A percentile compares a stretch with the other conserved stretches of the same genome.
phyloP scores from a whole-genome alignment of 2,797 vertebrate species.

The Gymnocypris eckloni region DNA sequence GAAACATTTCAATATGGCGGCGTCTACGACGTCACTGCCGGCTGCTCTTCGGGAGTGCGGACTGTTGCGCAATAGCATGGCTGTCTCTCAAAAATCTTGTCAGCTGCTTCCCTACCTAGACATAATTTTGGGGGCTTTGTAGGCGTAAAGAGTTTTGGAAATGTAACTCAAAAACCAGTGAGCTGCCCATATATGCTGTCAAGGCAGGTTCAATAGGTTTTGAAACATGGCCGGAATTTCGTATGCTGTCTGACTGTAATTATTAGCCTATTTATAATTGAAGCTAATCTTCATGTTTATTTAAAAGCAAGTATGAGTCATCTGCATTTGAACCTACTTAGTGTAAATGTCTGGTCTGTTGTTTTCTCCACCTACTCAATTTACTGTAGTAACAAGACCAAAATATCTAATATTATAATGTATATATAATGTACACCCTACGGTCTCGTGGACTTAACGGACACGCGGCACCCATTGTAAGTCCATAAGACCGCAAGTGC shows the following conservation, averaged over 20 bases:
- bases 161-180: neutral
- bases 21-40: constrained; percentile 83
- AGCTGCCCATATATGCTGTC: neutral
- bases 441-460: no score
- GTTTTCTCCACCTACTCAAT: neutral
- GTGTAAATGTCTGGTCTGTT: neutral
- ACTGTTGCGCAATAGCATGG: constrained; percentile 7
- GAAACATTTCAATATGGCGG: constrained; percentile 92
- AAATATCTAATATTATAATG: neutral
- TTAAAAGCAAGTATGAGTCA: neutral
- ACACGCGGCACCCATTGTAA: no score
- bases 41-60: constrained; percentile 19
- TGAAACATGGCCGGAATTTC: neutral
- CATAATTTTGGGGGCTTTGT: neutral
- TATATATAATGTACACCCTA: no score
- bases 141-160: neutral
- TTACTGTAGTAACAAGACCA: neutral
- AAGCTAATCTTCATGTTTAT: neutral
- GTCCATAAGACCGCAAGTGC: no score
- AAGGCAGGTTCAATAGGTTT: neutral
- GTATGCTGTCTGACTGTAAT: neutral
- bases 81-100: neutral
- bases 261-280: neutral
- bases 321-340: neutral
- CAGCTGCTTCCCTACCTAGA: neutral